phyloP scores from a whole-genome alignment of 2,113 vertebrate species.

The Phrynosoma blainvillii region DNA sequence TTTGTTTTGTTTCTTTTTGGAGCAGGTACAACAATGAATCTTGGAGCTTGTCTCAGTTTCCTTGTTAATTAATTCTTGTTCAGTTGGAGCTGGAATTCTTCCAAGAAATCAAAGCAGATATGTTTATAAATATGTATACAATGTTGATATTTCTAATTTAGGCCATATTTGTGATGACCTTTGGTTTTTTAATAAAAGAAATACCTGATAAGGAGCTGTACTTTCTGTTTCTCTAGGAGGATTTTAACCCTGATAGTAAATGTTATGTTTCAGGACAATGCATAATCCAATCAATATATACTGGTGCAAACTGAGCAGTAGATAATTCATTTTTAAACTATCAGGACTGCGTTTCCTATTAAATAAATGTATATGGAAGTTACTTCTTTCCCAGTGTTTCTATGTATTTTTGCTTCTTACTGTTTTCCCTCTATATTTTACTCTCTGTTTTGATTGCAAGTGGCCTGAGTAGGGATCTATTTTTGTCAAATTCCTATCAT shows the following conservation, averaged over 20 bases:
- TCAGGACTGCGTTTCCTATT: neutral
- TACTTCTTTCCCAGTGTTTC: neutral
- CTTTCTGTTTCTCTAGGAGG: neutral
- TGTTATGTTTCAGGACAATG: slow-evolving; percentile 18
- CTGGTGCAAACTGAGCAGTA: neutral
- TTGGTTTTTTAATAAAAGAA: neutral
- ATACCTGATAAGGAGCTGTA: neutral
- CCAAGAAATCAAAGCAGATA: neutral
- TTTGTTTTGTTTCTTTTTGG: neutral
- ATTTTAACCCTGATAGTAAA: slow-evolving; percentile 57
- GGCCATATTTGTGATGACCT: neutral
- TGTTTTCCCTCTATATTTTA: neutral
- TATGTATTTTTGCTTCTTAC: neutral
- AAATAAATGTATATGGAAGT: neutral
- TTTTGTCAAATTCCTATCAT: neutral
- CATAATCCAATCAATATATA: neutral
- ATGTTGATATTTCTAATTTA: neutral
- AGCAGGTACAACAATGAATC: neutral
- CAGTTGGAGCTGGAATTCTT: slow-evolving; percentile 9
- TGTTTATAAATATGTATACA: slow-evolving; percentile 10
- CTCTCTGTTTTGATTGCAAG: neutral
- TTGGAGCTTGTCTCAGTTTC: neutral
- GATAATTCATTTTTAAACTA: neutral
- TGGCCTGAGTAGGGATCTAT: neutral
- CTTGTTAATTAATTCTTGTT: slow-evolving; percentile 23